Percentiles rank a stretch among this genome's conserved stretches.
These are phyloP conservation scores for Asbolus verrucosus DNA, from an alignment of 1,140 invertebrate genomes.

Conservation along the genomic window DNA sequence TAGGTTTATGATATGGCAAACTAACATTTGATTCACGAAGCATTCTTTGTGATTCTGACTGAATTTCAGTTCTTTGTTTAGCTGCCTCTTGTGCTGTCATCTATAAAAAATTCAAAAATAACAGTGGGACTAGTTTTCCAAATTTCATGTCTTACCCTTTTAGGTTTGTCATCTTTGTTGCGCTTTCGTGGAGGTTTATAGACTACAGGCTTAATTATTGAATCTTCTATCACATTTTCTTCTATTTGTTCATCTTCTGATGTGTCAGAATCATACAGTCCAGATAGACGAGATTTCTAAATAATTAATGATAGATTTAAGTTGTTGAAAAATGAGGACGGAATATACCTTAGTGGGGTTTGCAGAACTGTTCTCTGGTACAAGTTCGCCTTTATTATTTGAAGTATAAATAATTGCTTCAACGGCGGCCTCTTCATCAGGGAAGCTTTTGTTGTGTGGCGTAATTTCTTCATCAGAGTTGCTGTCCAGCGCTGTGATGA, in stretches of 20 bases:
- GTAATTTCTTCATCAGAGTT: constrained; percentile 37
- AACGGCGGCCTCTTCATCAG: constrained; percentile 29
- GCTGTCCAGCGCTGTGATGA: constrained; percentile 16
- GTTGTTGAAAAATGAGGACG: no score
- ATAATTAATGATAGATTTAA: no score
- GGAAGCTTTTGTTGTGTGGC: constrained; percentile 48
- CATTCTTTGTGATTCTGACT: constrained; percentile 75
- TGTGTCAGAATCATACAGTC: constrained; percentile 18
- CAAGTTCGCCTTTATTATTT: constrained; percentile 44
- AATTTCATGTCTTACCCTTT: constrained; percentile 40
- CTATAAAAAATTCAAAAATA: constrained; percentile 56
- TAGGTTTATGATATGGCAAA: constrained; percentile 83
- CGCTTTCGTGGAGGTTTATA: no score
- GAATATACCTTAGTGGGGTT: background rate
- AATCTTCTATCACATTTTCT: no score
- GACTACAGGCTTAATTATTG: no score
- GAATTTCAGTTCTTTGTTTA: constrained; percentile 70
- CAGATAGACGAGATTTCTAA: constrained; percentile 7
- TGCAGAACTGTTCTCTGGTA: constrained; percentile 34
- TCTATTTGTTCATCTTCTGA: constrained; percentile 50
- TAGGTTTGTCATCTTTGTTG: constrained; percentile 29
- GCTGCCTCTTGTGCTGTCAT: constrained; percentile 70
- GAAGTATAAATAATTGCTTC: constrained; percentile 42
- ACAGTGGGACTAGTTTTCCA: no score
- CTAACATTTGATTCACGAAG: constrained; percentile 76